Percentiles rank a stretch among this genome's conserved stretches.
These are phyloP conservation scores for Amphiprion ocellaris DNA, from an alignment of 2,113 vertebrate genomes.

Conservation along the genomic window DNA sequence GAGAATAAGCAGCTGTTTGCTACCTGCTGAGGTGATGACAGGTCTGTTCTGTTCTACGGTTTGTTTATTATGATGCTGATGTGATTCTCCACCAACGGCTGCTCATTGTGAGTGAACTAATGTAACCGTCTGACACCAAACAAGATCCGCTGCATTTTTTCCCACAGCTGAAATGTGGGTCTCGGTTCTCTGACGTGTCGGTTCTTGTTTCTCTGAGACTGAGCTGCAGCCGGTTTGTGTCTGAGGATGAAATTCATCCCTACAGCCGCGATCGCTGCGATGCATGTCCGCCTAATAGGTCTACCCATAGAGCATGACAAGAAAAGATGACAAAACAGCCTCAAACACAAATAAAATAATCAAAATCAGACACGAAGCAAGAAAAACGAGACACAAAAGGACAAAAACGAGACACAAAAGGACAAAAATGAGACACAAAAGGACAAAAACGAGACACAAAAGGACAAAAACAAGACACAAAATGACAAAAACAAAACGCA, in stretches of 20 bases:
- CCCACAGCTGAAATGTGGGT: background rate
- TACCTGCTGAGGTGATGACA: background rate
- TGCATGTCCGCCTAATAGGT: conserved; percentile 68
- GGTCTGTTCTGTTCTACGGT: too few species aligned
- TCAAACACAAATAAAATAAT: too few species aligned
- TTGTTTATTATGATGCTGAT: background rate
- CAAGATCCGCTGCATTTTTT: conserved; percentile 35
- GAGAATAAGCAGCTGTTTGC: too few species aligned
- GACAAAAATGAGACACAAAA: too few species aligned
- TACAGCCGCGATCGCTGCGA: conserved; percentile 34
- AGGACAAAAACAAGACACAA: too few species aligned
- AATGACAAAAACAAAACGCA: too few species aligned
- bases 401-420: too few species aligned
- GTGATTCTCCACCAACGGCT: background rate
- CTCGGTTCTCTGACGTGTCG: conserved; percentile 29
- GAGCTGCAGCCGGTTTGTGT: conserved; percentile 31
- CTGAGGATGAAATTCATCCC: conserved; percentile 40
- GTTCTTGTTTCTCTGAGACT: conserved; percentile 32
- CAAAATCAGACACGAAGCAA: too few species aligned
- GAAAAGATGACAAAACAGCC: too few species aligned
- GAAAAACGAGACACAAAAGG: too few species aligned
- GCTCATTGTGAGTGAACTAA: background rate
- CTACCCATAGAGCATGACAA: conserved; percentile 24
- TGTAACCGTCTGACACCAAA: conserved; percentile 41
- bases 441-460: too few species aligned